Percentiles rank a stretch among this genome's conserved stretches.
Conservation (phyloP, 2,797 vertebrate genomes). For the Serranus cabrilla region DNA sequence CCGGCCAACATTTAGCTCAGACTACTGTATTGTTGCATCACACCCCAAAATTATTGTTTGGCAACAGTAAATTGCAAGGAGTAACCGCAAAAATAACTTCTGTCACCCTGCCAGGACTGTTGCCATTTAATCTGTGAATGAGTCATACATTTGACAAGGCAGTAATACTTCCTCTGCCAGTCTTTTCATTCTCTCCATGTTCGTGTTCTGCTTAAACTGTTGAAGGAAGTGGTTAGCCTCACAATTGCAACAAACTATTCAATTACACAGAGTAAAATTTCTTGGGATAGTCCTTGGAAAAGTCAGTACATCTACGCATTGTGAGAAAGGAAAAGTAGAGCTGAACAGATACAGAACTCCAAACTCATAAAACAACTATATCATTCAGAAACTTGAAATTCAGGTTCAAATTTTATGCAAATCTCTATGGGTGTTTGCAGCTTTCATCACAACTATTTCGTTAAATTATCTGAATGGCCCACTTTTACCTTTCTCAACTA, state of each 20-base stretch:
- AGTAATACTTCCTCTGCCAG: neutral
- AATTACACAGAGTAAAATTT: neutral
- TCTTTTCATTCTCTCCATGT: neutral
- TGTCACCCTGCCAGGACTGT: neutral
- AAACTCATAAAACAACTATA: neutral
- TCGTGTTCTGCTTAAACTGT: neutral
- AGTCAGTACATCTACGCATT: neutral
- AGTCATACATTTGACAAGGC: neutral
- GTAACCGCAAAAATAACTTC: neutral
- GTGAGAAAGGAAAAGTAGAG: neutral
- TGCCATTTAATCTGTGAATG: slow-evolving; percentile 10
- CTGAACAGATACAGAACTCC: neutral
- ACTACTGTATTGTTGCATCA: neutral
- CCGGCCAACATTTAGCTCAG: neutral
- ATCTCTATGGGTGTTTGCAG: neutral
- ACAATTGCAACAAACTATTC: neutral
- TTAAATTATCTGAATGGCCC: neutral
- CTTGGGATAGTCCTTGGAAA: neutral
- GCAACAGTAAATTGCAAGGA: neutral
- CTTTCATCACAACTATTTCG: neutral
- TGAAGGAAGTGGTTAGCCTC: neutral
- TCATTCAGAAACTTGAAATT: neutral
- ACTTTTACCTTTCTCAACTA: neutral
- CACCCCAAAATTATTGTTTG: neutral
- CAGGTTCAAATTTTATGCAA: neutral